A percentile compares a stretch with the other conserved stretches of the same genome.
These are phyloP conservation scores for Chrysoperla carnea DNA, from an alignment of 1,140 invertebrate species.

Conservation along the genomic window DNA sequence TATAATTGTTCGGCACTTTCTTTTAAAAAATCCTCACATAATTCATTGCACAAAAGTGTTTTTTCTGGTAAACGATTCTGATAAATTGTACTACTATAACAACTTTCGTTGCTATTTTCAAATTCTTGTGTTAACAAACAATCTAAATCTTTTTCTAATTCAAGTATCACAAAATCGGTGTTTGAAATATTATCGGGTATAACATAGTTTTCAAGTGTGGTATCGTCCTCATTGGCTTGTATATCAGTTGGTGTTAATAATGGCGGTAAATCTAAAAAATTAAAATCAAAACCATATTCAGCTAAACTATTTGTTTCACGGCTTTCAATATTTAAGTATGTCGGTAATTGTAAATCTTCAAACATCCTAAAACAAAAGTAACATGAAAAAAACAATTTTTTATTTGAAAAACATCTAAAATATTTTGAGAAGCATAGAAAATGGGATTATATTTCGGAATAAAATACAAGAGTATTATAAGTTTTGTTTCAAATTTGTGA, in stretches of 20 bases:
- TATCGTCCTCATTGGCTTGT: background rate
- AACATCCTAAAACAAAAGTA: too few relatives aligned
- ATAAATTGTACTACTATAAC: background rate
- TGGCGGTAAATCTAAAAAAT: background rate
- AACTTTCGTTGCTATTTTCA: background rate
- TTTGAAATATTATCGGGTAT: background rate
- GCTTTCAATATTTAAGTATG: too few relatives aligned
- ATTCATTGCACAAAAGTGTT: constrained; percentile 24
- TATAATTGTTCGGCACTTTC: constrained; percentile 18
- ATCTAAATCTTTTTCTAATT: background rate
- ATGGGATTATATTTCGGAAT: too few relatives aligned
- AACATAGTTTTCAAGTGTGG: background rate
- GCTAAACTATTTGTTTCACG: too few relatives aligned
- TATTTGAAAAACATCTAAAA: too few relatives aligned
- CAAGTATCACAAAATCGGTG: background rate
- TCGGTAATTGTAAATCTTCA: too few relatives aligned
- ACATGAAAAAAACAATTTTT: too few relatives aligned
- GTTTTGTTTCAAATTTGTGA: too few relatives aligned
- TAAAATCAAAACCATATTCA: background rate
- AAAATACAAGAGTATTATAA: too few relatives aligned
- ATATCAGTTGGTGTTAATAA: background rate
- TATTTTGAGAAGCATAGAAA: too few relatives aligned
- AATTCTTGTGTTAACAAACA: background rate
- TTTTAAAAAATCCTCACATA: constrained; percentile 21
- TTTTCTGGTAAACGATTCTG: constrained; percentile 16